Evolutionary conservation across 1,140 invertebrate genomes (phyloP).

Genomic region (Drosophila trapezifrons): DNA sequence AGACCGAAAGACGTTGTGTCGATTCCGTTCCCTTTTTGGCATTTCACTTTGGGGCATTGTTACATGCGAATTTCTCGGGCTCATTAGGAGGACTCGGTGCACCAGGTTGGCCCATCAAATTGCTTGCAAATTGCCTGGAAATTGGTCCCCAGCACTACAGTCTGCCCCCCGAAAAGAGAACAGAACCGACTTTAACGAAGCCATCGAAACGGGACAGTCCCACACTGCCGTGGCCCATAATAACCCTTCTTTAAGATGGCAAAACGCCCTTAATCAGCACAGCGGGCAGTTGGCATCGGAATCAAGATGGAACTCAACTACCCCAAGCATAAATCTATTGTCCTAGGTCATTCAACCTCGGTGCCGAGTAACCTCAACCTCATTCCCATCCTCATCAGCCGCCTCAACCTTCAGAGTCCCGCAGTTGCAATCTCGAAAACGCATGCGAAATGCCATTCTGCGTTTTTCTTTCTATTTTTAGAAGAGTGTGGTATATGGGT

Average conservation of each 20-base stretch:
- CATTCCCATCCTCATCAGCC: slow-evolving; percentile 16
- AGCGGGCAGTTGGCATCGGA: slow-evolving; percentile 64
- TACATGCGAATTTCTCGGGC: slow-evolving; percentile 73
- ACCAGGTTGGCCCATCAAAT: slow-evolving; percentile 64
- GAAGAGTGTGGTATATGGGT: neutral
- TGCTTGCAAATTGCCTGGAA: slow-evolving; percentile 72
- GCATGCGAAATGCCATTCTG: slow-evolving; percentile 72
- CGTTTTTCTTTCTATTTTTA: slow-evolving; percentile 53
- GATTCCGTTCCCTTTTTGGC: slow-evolving; percentile 46
- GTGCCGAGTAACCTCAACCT: slow-evolving; percentile 56
- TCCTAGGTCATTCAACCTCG: slow-evolving; percentile 80
- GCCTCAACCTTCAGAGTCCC: slow-evolving; percentile 35
- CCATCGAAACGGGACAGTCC: slow-evolving; percentile 62
- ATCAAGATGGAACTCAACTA: slow-evolving; percentile 61
- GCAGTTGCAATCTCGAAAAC: slow-evolving; percentile 58
- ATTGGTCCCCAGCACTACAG: slow-evolving; percentile 64
- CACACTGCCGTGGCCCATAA: slow-evolving; percentile 23
- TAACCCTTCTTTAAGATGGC: slow-evolving; percentile 76
- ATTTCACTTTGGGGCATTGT: slow-evolving; percentile 81
- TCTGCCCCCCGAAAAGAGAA: slow-evolving; percentile 3
- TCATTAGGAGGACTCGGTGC: slow-evolving; percentile 64
- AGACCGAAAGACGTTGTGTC: slow-evolving; percentile 45
- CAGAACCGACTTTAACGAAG: slow-evolving; percentile 54
- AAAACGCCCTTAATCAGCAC: slow-evolving; percentile 79
- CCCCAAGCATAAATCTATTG: slow-evolving; percentile 80